These are phyloP conservation scores for rat (Rattus norvegicus) DNA, from an alignment of 2,113 vertebrate species.

Conservation along the genomic window GRCr8 NC_086039.1:126955501-126956000, in stretches of 20 bases:
- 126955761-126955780: constrained; percentile 39
- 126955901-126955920: not conserved
- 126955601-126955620: constrained; percentile 34
- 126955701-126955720: constrained; percentile 37
- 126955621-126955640: constrained; percentile 33
- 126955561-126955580: constrained; percentile 23
- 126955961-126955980: constrained; percentile 44
- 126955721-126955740: not conserved
- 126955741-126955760: constrained; percentile 7
- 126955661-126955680: constrained; percentile 12
- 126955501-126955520: constrained; percentile 19
- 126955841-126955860: constrained; percentile 60
- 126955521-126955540: constrained; percentile 32
- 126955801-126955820: not conserved
- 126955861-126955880: not conserved
- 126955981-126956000: constrained; percentile 36
- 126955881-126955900: constrained; percentile 64
- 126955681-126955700: constrained; percentile 18
- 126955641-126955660: constrained; percentile 39
- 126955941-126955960: constrained; percentile 51
- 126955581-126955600: constrained; percentile 46
- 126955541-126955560: not conserved
- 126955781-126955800: constrained; percentile 3
- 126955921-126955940: constrained; percentile 43
- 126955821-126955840: constrained; percentile 22